Evolutionary conservation across 2,888 invertebrate species (phyloP).

Genomic region (Ptilodon capucinus): DNA sequence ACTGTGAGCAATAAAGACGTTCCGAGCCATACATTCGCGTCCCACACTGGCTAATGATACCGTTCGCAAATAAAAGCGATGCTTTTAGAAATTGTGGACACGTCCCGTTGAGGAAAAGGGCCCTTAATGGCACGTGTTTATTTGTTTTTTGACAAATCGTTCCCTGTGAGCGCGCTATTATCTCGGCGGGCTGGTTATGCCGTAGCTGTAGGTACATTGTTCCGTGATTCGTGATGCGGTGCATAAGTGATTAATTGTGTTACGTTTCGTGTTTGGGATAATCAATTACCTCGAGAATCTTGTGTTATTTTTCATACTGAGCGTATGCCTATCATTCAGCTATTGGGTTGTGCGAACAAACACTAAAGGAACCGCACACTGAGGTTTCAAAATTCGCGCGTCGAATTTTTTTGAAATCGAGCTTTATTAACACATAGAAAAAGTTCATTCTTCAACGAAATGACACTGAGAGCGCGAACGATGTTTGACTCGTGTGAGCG

Average conservation of each 20-base stretch:
- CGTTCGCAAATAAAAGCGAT: slow-evolving; percentile 56
- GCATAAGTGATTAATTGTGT: slow-evolving; percentile 28
- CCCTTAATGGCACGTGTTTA: slow-evolving; percentile 43
- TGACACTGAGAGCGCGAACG: too few species aligned
- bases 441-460: too few species aligned
- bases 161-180: slow-evolving; percentile 7
- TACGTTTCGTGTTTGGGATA: background rate
- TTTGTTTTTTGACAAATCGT: slow-evolving; percentile 44
- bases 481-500: too few species aligned
- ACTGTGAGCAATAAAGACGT: slow-evolving; percentile 60
- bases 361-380: too few species aligned
- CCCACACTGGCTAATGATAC: slow-evolving; percentile 62
- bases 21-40: slow-evolving; percentile 55
- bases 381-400: too few species aligned
- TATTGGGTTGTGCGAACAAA: too few species aligned
- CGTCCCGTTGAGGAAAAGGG: slow-evolving; percentile 35
- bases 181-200: background rate
- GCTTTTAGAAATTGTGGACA: slow-evolving; percentile 52
- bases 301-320: background rate
- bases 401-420: too few species aligned
- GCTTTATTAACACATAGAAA: too few species aligned
- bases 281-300: background rate
- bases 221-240: slow-evolving; percentile 17
- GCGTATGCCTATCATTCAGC: too few species aligned
- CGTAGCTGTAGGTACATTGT: slow-evolving; percentile 3